phyloP scores from a whole-genome alignment of 2,113 vertebrate species.

The Charadrius vociferus region DNA sequence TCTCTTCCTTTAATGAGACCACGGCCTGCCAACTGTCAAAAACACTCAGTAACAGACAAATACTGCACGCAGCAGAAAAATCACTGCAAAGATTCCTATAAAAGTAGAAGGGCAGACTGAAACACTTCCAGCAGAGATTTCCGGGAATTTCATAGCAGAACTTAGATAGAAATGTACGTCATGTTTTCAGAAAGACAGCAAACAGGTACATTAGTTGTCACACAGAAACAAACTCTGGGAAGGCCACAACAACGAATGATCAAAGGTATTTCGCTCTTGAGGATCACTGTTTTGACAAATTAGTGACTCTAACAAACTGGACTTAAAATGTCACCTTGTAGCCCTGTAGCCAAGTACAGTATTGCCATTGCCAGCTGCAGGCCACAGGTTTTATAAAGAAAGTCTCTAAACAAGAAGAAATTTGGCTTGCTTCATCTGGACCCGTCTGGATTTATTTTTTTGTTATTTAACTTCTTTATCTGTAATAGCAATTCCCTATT shows the following conservation, averaged over 20 bases:
- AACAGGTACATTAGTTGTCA: not conserved
- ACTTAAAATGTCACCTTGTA: not conserved
- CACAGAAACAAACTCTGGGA: not conserved
- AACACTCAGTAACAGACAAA: slow-evolving; percentile 28
- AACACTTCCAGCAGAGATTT: not conserved
- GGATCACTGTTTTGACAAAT: not conserved
- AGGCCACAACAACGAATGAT: not conserved
- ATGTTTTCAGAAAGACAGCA: not conserved
- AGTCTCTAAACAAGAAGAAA: not conserved
- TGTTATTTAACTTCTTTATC: not conserved
- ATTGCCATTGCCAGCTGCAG: not conserved
- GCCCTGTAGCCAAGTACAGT: not conserved
- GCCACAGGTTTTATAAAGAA: not conserved
- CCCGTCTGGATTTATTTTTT: not conserved
- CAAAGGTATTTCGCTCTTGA: not conserved
- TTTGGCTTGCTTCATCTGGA: not conserved
- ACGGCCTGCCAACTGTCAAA: slow-evolving; percentile 91
- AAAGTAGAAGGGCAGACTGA: not conserved
- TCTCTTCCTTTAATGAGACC: slow-evolving; percentile 98
- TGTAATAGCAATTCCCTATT: not conserved
- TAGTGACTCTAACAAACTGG: not conserved
- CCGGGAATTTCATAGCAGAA: not conserved
- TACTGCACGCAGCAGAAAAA: not conserved
- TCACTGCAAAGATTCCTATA: not conserved
- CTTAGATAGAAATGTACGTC: accelerated